phyloP scores from a whole-genome alignment of 2,797 vertebrate species.

The Microchirus variegatus region DNA sequence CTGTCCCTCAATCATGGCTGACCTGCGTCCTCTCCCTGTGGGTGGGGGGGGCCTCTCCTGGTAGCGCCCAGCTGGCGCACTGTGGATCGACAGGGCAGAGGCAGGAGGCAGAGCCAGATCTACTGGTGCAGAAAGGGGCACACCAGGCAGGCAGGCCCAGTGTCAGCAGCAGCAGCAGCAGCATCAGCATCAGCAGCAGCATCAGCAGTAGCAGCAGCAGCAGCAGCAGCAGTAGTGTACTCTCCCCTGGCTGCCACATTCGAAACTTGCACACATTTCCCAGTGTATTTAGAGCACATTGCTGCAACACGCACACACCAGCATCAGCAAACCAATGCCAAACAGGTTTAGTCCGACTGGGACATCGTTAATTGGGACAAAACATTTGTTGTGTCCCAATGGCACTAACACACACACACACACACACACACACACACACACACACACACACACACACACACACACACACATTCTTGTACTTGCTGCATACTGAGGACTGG shows the following conservation, averaged over 20 bases:
- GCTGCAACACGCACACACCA: constrained; percentile 60
- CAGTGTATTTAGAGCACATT: constrained; percentile 25
- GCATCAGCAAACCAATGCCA: constrained; percentile 64
- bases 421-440: constrained; percentile 36
- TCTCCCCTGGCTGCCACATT: constrained; percentile 65
- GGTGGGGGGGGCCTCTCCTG: constrained; percentile 71
- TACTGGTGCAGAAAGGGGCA: constrained; percentile 80
- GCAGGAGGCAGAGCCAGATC: constrained; percentile 77
- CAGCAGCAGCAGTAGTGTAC: constrained; percentile 22
- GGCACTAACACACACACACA: constrained; percentile 38
- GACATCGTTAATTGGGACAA: constrained; percentile 73
- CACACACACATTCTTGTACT: constrained; percentile 21
- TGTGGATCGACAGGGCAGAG: constrained; percentile 69
- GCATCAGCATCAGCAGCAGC: background rate
- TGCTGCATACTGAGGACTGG: too few relatives aligned
- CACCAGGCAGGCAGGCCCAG: constrained; percentile 77
- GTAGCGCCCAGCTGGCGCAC: constrained; percentile 76
- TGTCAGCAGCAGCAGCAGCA: constrained; percentile 68
- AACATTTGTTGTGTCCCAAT: constrained; percentile 57
- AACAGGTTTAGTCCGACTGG: constrained; percentile 67
- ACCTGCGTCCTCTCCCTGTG: constrained; percentile 72
- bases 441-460: constrained; percentile 15
- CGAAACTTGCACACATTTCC: constrained; percentile 59
- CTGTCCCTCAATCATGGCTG: constrained; percentile 67
- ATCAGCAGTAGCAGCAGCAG: too few relatives aligned